These are phyloP conservation scores for Paracyclopina nana DNA, from an alignment of 1,140 invertebrate genomes.

Conservation along the genomic window DNA sequence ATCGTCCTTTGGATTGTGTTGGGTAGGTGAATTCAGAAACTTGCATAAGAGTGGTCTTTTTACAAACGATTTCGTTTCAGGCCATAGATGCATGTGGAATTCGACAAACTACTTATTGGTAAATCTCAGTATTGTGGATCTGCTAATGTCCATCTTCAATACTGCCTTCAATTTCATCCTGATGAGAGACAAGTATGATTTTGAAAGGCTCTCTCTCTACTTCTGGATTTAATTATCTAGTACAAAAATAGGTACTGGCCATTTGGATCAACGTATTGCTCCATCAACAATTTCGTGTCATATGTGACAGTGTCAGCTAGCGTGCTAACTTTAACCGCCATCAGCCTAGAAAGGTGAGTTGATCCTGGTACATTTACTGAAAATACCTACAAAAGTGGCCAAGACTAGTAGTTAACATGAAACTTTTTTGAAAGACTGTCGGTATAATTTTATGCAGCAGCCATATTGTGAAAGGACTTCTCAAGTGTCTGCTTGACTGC, in stretches of 20 bases:
- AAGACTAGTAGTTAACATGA: too few relatives aligned
- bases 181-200: constrained; percentile 21
- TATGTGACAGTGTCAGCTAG: constrained; percentile 66
- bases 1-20: constrained; percentile 16
- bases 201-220: too few relatives aligned
- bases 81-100: constrained; percentile 72
- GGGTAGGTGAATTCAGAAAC: too few relatives aligned
- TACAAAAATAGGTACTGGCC: constrained; percentile 47
- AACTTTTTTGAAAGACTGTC: too few relatives aligned
- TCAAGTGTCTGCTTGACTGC: constrained; percentile 17
- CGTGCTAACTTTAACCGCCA: constrained; percentile 46
- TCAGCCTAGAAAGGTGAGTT: constrained; percentile 19
- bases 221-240: too few relatives aligned
- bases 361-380: too few relatives aligned
- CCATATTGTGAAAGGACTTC: too few relatives aligned
- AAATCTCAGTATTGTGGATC: constrained; percentile 32
- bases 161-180: constrained; percentile 28
- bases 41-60: too few relatives aligned
- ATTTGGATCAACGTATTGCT: constrained; percentile 62
- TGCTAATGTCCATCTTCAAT: constrained; percentile 30
- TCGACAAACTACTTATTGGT: constrained; percentile 90
- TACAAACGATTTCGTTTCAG: constrained; percentile 18
- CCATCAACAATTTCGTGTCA: constrained; percentile 68
- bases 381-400: too few relatives aligned
- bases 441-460: too few relatives aligned